phyloP scores from a whole-genome alignment of 2,888 invertebrate genomes.

The Chirona hameri region DNA sequence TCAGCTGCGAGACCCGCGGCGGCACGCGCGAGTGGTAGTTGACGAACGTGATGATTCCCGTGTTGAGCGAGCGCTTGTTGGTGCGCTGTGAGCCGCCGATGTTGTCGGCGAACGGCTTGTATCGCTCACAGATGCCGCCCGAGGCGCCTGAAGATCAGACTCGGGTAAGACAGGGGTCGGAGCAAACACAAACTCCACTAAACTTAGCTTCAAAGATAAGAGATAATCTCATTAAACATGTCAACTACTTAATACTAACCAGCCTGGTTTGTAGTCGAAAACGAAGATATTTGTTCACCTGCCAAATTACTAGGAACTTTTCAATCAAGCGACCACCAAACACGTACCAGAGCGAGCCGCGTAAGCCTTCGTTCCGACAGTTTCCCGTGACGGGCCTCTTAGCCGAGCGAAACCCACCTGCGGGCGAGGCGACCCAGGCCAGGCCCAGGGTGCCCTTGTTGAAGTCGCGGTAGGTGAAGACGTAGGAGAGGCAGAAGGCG shows the following conservation, averaged over 20 bases:
- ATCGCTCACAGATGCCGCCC: conserved; percentile 97
- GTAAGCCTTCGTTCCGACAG: background rate
- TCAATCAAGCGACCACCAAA: too few relatives aligned
- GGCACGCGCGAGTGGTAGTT: conserved; percentile 97
- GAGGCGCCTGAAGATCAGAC: conserved; percentile 68
- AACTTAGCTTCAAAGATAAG: too few relatives aligned
- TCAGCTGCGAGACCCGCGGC: conserved; percentile 94
- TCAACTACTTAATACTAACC: too few relatives aligned
- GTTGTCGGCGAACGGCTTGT: conserved; percentile 94
- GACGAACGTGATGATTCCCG: conserved; percentile 97
- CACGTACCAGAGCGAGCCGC: too few relatives aligned
- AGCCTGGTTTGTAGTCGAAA: too few relatives aligned
- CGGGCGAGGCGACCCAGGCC: conserved; percentile 98
- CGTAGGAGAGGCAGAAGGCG: conserved; percentile 98
- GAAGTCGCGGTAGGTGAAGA: conserved; percentile 88
- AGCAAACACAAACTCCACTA: too few relatives aligned
- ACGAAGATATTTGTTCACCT: too few relatives aligned
- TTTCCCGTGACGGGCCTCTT: background rate
- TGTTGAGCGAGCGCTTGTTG: conserved; percentile 90
- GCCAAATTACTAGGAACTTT: too few relatives aligned
- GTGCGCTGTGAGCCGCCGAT: conserved; percentile 91
- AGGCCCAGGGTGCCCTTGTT: conserved; percentile 96
- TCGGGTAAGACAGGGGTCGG: too few relatives aligned
- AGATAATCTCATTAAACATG: too few relatives aligned
- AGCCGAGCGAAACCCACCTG: conserved; percentile 48